phyloP scores from a whole-genome alignment of 1,140 invertebrate genomes.

The Adoxophyes honmai region DNA sequence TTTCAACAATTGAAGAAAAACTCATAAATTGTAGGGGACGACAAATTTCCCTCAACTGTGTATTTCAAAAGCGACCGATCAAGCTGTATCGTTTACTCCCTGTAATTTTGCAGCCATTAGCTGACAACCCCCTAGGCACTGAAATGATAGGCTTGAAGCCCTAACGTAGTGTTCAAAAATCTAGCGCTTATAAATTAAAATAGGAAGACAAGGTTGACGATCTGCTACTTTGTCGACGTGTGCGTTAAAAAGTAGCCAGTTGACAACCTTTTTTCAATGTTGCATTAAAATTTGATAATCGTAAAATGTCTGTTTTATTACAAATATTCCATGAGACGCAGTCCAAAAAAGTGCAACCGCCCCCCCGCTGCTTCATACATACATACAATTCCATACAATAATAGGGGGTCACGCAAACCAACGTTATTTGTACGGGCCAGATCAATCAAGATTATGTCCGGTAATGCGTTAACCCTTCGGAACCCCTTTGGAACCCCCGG shows the following conservation, averaged over 20 bases:
- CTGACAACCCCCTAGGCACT: not conserved
- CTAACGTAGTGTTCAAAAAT: no score
- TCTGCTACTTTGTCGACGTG: slow-evolving; percentile 7
- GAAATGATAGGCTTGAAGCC: slow-evolving; percentile 2
- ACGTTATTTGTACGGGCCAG: slow-evolving; percentile 56
- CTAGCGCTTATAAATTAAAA: not conserved
- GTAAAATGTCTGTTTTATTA: no score
- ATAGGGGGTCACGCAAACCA: slow-evolving; percentile 41
- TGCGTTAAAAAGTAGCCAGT: no score
- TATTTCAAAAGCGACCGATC: not conserved
- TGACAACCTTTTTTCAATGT: no score
- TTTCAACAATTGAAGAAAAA: no score
- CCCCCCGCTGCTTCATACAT: slow-evolving; percentile 22
- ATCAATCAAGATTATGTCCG: slow-evolving; percentile 70
- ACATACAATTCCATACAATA: slow-evolving; percentile 27
- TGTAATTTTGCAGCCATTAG: slow-evolving; percentile 11
- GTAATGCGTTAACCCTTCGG: slow-evolving; percentile 54
- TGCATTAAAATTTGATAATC: no score
- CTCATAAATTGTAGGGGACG: not conserved
- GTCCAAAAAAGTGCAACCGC: slow-evolving; percentile 37
- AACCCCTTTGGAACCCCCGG: slow-evolving; percentile 23
- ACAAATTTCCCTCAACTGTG: not conserved
- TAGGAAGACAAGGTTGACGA: not conserved
- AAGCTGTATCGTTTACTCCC: not conserved
- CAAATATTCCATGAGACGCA: no score